phyloP scores from a whole-genome alignment of 2,113 vertebrate species.

The Rhadina sibilatrix region DNA sequence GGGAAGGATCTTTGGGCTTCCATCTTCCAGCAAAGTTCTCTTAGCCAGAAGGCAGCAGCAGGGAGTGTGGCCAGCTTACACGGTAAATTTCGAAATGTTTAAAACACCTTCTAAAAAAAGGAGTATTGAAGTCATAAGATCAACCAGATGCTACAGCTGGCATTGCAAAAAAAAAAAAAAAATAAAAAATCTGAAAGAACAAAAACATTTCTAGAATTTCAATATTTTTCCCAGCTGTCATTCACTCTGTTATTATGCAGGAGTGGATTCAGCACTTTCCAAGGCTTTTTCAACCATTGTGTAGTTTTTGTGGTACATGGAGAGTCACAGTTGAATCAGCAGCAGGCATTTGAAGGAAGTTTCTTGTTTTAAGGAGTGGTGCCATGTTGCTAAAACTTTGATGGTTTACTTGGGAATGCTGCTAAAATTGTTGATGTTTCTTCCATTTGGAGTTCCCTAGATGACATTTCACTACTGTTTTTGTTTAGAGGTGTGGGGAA shows the following conservation, averaged over 20 bases:
- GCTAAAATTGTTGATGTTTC: not conserved
- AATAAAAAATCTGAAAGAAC: not conserved
- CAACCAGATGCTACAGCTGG: not conserved
- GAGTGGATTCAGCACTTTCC: not conserved
- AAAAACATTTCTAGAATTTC: not conserved
- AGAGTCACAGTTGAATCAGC: not conserved
- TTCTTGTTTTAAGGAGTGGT: not conserved
- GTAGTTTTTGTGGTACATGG: not conserved
- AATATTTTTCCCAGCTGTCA: not conserved
- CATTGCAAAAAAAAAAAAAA: not conserved
- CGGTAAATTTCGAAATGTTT: not conserved
- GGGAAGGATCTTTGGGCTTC: not conserved
- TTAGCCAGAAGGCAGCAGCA: not conserved
- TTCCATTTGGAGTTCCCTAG: slow-evolving; percentile 49
- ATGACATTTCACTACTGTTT: slow-evolving; percentile 37
- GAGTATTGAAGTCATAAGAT: not conserved
- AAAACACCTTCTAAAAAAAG: not conserved
- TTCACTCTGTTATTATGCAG: not conserved
- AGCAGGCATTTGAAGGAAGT: not conserved
- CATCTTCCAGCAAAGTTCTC: not conserved
- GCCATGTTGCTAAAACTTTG: not conserved
- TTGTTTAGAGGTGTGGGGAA: not conserved
- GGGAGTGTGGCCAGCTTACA: not conserved
- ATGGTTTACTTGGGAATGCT: not conserved
- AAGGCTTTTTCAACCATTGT: not conserved